Conservation (phyloP, 30 jellyfish, hydroid and myxozoan genomes). For the Catostylus mosaicus region DNA sequence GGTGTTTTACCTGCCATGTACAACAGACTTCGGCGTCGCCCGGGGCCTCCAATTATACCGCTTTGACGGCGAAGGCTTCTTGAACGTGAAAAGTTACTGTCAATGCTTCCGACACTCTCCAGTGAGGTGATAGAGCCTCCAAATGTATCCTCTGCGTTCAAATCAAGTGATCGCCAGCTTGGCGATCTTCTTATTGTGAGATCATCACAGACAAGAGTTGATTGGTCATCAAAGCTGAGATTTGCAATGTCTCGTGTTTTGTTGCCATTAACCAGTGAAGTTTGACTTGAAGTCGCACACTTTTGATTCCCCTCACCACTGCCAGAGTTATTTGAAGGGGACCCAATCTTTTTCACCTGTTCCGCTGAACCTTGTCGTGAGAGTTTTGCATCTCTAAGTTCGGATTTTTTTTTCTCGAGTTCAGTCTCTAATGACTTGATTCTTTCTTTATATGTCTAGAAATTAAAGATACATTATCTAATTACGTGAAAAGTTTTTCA, state of each 20-base stretch:
- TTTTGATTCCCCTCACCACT: too few species aligned
- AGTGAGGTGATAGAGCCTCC: slow-evolving; percentile 66
- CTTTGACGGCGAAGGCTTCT: slow-evolving; percentile 55
- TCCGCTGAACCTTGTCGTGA: not conserved
- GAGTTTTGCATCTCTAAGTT: not conserved
- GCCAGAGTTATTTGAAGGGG: too few species aligned
- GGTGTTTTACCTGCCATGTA: slow-evolving; percentile 93
- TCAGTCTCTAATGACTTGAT: slow-evolving; percentile 13
- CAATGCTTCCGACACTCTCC: slow-evolving; percentile 51
- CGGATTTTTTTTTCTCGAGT: slow-evolving; percentile 16
- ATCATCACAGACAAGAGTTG: slow-evolving; percentile 68
- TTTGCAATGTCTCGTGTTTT: not conserved
- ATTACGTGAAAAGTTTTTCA: too few species aligned
- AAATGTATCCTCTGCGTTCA: slow-evolving; percentile 24
- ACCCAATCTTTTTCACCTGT: too few species aligned
- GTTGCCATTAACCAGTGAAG: too few species aligned
- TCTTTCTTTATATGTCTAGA: not conserved
- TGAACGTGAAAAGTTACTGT: slow-evolving; percentile 41
- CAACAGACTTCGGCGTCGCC: slow-evolving; percentile 65
- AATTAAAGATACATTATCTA: too few species aligned
- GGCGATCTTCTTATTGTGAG: slow-evolving; percentile 59
- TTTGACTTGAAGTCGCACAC: too few species aligned
- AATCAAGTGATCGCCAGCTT: slow-evolving; percentile 34
- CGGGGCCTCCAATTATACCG: slow-evolving; percentile 25
- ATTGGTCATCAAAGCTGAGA: slow-evolving; percentile 53